Evolutionary conservation across 2,113 vertebrate genomes (phyloP).

Genomic region (Saguinus imperator): DNA sequence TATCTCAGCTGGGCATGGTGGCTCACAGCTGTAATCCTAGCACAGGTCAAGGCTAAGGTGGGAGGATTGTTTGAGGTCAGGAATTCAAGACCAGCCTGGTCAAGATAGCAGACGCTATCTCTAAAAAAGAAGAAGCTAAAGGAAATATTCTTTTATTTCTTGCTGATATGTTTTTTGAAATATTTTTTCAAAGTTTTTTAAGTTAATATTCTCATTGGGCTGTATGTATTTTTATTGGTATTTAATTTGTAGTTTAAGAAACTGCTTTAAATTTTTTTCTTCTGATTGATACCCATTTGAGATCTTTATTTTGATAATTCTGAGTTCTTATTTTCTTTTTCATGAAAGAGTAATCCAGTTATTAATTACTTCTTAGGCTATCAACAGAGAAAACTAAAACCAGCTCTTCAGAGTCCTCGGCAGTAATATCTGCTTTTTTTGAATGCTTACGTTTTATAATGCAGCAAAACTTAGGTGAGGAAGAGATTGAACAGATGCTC

Average conservation of each 20-base stretch:
- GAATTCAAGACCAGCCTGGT: too few species aligned
- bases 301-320: conserved; percentile 23
- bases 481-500: conserved; percentile 89
- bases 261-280: background rate
- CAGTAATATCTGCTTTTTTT: conserved; percentile 88
- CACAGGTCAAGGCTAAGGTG: too few species aligned
- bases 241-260: conserved; percentile 20
- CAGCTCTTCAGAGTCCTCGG: conserved; percentile 91
- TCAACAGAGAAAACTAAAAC: conserved; percentile 88
- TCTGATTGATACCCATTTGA: background rate
- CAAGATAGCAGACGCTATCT: too few species aligned
- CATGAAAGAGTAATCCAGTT: conserved; percentile 11
- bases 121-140: background rate
- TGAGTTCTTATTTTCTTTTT: conserved; percentile 35
- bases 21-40: too few species aligned
- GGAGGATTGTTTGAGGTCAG: too few species aligned
- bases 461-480: conserved; percentile 84
- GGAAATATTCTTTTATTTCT: background rate
- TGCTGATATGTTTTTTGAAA: background rate
- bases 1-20: background rate
- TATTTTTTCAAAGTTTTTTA: background rate
- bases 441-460: conserved; percentile 93
- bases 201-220: background rate
- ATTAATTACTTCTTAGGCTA: conserved; percentile 83
- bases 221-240: background rate